phyloP scores from a whole-genome alignment of 1,140 invertebrate genomes.

The Zaprionus ghesquierei region DNA sequence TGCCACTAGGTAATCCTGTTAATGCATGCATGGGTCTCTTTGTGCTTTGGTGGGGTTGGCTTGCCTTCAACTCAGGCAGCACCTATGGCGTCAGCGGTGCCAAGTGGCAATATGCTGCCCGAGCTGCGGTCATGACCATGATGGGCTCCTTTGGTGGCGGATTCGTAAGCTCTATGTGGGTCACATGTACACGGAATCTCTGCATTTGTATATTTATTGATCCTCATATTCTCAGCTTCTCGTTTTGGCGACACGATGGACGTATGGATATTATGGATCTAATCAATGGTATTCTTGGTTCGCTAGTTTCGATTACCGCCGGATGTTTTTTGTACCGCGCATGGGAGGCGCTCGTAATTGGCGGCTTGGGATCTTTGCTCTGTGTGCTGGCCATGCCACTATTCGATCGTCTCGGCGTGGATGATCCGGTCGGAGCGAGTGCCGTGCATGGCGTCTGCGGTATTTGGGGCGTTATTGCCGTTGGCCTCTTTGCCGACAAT shows the following conservation, averaged over 20 bases:
- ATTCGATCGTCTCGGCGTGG: conserved; percentile 90
- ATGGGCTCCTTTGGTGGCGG: conserved; percentile 95
- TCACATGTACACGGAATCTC: background rate
- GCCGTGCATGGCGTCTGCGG: conserved; percentile 93
- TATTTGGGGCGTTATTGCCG: conserved; percentile 91
- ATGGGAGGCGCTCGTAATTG: conserved; percentile 93
- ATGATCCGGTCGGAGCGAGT: conserved; percentile 95
- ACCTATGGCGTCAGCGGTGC: conserved; percentile 89
- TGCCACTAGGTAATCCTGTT: conserved; percentile 93
- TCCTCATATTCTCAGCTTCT: conserved; percentile 83
- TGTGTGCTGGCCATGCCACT: conserved; percentile 88
- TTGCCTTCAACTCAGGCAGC: conserved; percentile 96
- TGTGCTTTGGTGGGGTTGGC: conserved; percentile 97
- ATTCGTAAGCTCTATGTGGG: conserved; percentile 87
- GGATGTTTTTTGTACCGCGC: conserved; percentile 94
- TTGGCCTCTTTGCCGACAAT: conserved; percentile 95
- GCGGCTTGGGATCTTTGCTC: conserved; percentile 89
- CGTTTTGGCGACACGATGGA: conserved; percentile 87
- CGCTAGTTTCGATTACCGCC: conserved; percentile 94
- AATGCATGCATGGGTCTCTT: conserved; percentile 96
- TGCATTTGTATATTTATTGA: background rate
- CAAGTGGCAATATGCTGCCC: conserved; percentile 91
- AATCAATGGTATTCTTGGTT: conserved; percentile 94
- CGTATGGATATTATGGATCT: conserved; percentile 92
- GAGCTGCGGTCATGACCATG: conserved; percentile 94